Conservation (phyloP, 30 jellyfish, hydroid and myxozoan species). For the Chrysaora quinquecirrha region DNA sequence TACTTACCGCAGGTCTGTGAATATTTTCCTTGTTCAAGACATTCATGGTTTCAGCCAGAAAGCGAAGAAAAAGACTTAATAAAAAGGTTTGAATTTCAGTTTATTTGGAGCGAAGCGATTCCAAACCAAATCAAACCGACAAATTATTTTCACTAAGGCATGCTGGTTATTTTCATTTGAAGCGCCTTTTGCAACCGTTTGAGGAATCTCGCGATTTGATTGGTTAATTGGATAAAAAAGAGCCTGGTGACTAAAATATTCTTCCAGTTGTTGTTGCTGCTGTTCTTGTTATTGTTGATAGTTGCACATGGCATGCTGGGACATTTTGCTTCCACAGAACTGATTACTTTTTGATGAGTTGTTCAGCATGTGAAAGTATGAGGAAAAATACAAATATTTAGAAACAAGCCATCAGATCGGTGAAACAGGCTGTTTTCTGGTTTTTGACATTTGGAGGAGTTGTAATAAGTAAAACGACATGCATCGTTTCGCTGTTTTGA, state of each 20-base stretch:
- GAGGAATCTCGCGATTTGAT: constrained; percentile 25
- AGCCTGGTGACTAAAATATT: not conserved
- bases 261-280: not conserved
- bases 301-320: no score
- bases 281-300: not conserved
- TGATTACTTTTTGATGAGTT: no score
- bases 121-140: constrained; percentile 3
- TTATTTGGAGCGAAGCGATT: no score
- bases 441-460: no score
- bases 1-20: not conserved
- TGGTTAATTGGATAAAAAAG: constrained; percentile 1
- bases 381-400: no score
- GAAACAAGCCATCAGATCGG: no score
- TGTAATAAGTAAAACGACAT: no score
- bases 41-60: not conserved
- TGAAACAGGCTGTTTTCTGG: no score
- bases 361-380: no score
- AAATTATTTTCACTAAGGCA: constrained; percentile 3
- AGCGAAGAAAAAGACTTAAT: not conserved
- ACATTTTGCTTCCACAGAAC: no score
- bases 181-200: constrained; percentile 45
- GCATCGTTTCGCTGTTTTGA: no score
- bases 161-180: constrained; percentile 23
- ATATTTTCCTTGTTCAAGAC: constrained; percentile 2
- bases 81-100: not conserved